Conservation (phyloP, 2,888 invertebrate genomes). For the Leptogaster cylindrica region DNA sequence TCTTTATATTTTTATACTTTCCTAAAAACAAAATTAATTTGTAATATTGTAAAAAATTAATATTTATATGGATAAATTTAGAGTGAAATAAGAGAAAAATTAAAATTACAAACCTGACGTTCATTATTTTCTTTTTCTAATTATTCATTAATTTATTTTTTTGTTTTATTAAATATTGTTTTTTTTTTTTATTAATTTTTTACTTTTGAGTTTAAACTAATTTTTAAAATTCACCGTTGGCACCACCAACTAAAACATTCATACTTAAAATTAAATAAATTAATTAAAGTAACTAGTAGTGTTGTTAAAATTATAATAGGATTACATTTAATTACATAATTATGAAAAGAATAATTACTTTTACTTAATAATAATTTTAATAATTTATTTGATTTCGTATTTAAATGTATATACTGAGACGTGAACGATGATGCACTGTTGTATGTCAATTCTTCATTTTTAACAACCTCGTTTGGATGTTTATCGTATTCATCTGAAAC, state of each 20-base stretch:
- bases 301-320: conserved; percentile 51
- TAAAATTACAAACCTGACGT: too few relatives aligned
- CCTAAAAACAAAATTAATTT: conserved; percentile 9
- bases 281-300: conserved; percentile 51
- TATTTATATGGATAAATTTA: neutral
- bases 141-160: conserved; percentile 12
- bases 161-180: conserved; percentile 6
- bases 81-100: neutral
- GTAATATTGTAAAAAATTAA: neutral
- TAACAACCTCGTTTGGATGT: conserved; percentile 89
- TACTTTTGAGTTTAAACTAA: conserved; percentile 2
- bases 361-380: conserved; percentile 44
- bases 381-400: conserved; percentile 38
- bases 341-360: conserved; percentile 46
- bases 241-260: conserved; percentile 45
- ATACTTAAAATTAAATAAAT: conserved; percentile 47
- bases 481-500: conserved; percentile 81
- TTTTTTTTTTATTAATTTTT: conserved; percentile 8
- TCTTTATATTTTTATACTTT: conserved; percentile 10
- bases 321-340: conserved; percentile 49
- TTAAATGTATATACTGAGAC: conserved; percentile 43
- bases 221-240: conserved; percentile 46
- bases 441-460: conserved; percentile 89
- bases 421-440: conserved; percentile 60
- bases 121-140: neutral